Percentiles rank a stretch among this genome's conserved stretches.
These are phyloP conservation scores for Phasianus colchicus DNA, from an alignment of 2,113 vertebrate genomes.

Conservation along the genomic window DNA sequence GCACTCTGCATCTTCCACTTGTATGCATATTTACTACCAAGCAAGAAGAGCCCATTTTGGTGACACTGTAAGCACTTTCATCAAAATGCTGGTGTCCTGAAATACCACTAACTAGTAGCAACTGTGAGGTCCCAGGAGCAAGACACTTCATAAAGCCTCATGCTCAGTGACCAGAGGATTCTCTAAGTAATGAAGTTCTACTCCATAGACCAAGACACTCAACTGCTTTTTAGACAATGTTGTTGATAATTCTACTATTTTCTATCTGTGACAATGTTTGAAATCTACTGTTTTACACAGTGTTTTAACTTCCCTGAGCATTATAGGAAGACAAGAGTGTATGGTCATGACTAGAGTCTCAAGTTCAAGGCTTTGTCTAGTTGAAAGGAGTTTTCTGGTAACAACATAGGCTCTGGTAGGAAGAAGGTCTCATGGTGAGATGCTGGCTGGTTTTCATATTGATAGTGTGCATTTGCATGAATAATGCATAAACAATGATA, in stretches of 20 bases:
- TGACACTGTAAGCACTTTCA: not conserved
- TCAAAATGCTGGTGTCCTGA: not conserved
- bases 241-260: not conserved
- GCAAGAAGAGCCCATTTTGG: not conserved
- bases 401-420: not conserved
- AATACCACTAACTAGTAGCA: not conserved
- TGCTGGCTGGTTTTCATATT: not conserved
- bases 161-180: not conserved
- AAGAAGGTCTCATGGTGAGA: not conserved
- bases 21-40: not conserved
- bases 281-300: fast-evolving
- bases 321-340: not conserved
- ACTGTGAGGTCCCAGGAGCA: not conserved
- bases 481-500: fast-evolving
- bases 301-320: not conserved
- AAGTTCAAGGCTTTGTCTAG: not conserved
- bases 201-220: not conserved
- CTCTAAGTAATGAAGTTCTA: not conserved
- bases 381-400: not conserved
- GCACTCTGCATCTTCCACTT: not conserved
- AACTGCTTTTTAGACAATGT: not conserved
- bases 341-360: not conserved
- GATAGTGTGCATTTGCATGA: not conserved
- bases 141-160: not conserved
- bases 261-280: not conserved